Percentiles rank a stretch among this genome's conserved stretches.
Conservation (phyloP, 2,888 invertebrate genomes). For the Pollenia labialis region DNA sequence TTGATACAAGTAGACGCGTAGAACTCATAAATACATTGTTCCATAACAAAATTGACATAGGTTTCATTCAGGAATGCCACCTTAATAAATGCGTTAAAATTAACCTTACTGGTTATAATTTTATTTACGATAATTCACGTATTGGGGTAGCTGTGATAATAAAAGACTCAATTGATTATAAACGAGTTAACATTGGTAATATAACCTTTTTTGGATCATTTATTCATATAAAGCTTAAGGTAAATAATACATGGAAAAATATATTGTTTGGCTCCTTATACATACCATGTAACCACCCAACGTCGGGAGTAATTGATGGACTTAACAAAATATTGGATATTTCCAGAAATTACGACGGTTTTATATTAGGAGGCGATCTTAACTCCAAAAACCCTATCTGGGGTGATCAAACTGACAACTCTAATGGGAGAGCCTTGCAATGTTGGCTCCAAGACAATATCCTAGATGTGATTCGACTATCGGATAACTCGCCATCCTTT, state of each 20-base stretch:
- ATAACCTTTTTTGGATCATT: not conserved
- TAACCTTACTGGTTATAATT: not conserved
- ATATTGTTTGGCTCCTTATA: too few relatives aligned
- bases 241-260: too few relatives aligned
- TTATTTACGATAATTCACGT: conserved; percentile 15
- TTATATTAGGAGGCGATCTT: conserved; percentile 33
- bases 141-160: conserved; percentile 15
- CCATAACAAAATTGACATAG: too few relatives aligned
- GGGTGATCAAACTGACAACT: conserved; percentile 17
- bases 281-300: not conserved
- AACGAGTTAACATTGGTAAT: conserved; percentile 8
- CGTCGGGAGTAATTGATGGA: not conserved
- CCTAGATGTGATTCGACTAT: conserved; percentile 4
- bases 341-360: not conserved
- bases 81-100: not conserved
- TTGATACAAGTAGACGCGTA: too few relatives aligned
- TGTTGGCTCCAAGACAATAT: conserved; percentile 16
- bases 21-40: too few relatives aligned
- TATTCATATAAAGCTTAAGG: not conserved
- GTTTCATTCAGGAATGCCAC: too few relatives aligned
- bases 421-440: conserved; percentile 26
- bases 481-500: conserved; percentile 6
- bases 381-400: conserved; percentile 5
- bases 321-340: not conserved
- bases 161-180: not conserved